phyloP scores from a whole-genome alignment of 2,888 invertebrate genomes.

The Hoplodrina ambigua region DNA sequence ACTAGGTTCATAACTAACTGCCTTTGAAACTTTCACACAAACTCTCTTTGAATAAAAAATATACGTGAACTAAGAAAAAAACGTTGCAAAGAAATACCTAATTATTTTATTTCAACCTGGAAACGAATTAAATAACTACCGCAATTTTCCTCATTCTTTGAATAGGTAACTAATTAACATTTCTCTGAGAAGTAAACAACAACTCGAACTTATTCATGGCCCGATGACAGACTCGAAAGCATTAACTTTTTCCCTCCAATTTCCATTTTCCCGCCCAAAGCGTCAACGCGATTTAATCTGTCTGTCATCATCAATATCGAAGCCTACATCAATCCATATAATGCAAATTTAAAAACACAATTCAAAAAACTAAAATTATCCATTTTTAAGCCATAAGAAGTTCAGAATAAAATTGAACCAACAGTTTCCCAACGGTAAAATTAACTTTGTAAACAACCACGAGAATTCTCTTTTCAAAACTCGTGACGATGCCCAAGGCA shows the following conservation, averaged over 20 bases:
- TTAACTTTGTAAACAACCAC: slow-evolving; percentile 64
- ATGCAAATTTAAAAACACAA: slow-evolving; percentile 57
- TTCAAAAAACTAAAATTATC: slow-evolving; percentile 21
- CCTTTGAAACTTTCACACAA: too few species aligned
- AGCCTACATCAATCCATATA: slow-evolving; percentile 80
- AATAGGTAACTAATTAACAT: neutral
- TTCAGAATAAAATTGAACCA: slow-evolving; percentile 21
- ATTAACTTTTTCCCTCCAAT: slow-evolving; percentile 69
- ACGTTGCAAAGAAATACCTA: neutral
- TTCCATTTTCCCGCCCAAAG: slow-evolving; percentile 82
- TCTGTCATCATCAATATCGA: slow-evolving; percentile 81
- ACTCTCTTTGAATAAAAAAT: too few species aligned
- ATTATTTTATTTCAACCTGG: neutral
- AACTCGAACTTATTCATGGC: slow-evolving; percentile 10
- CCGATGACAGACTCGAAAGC: slow-evolving; percentile 20
- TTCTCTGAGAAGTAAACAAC: slow-evolving; percentile 6
- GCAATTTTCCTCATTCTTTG: neutral
- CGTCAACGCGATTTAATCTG: slow-evolving; percentile 81
- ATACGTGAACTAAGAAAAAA: too few species aligned
- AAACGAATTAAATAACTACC: neutral
- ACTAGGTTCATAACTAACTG: too few species aligned
- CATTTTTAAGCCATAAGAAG: slow-evolving; percentile 53
- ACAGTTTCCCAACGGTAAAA: slow-evolving; percentile 27
- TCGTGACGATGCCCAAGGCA: slow-evolving; percentile 79
- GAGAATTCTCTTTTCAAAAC: slow-evolving; percentile 83